Conservation (phyloP, 2,797 vertebrate species). For the Triplophysa bombifrons region DNA sequence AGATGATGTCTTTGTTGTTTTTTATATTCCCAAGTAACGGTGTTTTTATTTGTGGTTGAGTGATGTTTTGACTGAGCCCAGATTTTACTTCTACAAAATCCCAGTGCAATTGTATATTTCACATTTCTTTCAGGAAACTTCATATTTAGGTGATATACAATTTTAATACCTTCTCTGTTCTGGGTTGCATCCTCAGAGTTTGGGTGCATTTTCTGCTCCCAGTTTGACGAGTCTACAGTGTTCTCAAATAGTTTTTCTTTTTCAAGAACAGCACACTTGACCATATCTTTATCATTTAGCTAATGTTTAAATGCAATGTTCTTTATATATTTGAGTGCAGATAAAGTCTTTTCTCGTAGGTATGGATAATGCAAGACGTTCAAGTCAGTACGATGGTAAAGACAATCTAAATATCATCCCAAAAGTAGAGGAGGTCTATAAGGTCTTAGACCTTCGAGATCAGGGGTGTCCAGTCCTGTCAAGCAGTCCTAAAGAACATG, state of each 20-base stretch:
- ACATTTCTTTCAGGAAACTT: background rate
- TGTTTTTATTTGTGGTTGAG: constrained; percentile 6
- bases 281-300: background rate
- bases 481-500: background rate
- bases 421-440: background rate
- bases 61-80: background rate
- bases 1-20: constrained; percentile 25
- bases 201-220: background rate
- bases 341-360: background rate
- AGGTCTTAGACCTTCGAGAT: background rate
- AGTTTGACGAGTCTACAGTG: background rate
- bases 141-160: background rate
- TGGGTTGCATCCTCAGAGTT: background rate
- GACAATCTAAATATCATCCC: background rate
- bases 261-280: background rate
- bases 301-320: background rate
- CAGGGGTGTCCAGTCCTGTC: background rate
- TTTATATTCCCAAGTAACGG: constrained; percentile 9
- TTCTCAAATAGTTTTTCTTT: background rate
- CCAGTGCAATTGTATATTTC: background rate
- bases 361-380: background rate
- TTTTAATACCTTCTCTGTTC: background rate
- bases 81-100: background rate
- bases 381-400: background rate
- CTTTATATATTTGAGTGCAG: background rate